Evolutionary conservation across 1,140 invertebrate species (phyloP).

Genomic region (Uloborus diversus): DNA sequence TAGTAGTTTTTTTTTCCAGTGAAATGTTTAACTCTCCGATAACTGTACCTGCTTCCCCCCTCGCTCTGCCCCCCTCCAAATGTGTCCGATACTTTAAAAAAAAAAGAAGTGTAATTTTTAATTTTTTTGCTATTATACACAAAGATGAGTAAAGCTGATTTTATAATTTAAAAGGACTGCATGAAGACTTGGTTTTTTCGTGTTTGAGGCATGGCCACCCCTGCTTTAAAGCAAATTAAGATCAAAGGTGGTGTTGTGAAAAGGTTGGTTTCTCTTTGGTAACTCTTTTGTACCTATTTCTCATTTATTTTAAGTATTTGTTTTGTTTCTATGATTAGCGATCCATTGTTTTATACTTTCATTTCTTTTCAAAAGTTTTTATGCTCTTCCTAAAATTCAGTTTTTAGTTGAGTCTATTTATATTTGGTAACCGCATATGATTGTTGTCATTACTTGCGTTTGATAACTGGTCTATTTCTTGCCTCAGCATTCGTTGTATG

Average conservation of each 20-base stretch:
- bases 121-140: no score
- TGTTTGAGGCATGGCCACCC: background rate
- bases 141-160: no score
- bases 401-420: background rate
- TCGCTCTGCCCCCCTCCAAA: no score
- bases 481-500: no score
- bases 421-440: background rate
- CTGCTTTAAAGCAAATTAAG: conserved; percentile 24
- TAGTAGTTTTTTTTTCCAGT: no score
- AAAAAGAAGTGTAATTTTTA: no score
- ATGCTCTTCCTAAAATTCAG: background rate
- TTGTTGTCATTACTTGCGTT: no score
- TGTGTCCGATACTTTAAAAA: no score
- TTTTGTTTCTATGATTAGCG: no score
- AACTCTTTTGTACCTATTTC: background rate
- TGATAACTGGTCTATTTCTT: no score
- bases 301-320: background rate
- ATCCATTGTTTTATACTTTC: background rate
- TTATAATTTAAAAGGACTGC: background rate
- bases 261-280: conserved; percentile 1
- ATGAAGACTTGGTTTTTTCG: background rate
- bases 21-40: no score
- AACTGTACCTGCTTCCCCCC: no score
- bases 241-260: conserved; percentile 41
- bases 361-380: background rate